A percentile compares a stretch with the other conserved stretches of the same genome.
These are phyloP conservation scores for Diabrotica balteata DNA, from an alignment of 2,888 invertebrate species.

Conservation along the genomic window DNA sequence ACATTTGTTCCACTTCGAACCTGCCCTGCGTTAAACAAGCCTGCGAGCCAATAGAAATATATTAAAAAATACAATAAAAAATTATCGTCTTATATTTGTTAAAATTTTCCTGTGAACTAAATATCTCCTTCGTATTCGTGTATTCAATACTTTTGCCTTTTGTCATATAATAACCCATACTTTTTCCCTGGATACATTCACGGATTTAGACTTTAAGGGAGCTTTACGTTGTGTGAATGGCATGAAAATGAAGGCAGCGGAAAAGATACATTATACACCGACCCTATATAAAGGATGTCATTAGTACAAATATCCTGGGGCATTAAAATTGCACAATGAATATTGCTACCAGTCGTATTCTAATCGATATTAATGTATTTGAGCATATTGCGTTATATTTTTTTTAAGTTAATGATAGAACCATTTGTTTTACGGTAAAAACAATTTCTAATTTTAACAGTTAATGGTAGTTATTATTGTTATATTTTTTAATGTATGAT, in stretches of 20 bases:
- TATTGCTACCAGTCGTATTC: slow-evolving; percentile 14
- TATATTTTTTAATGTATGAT: no score
- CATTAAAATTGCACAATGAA: slow-evolving; percentile 38
- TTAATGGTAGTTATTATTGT: no score
- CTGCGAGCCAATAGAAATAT: no score
- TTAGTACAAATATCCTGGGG: slow-evolving; percentile 54
- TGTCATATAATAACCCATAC: not conserved
- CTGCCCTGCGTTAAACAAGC: no score
- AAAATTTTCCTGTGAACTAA: no score
- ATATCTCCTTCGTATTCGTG: no score
- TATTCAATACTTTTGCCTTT: no score
- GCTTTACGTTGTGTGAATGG: slow-evolving; percentile 48
- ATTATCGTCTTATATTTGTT: no score
- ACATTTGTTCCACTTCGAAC: no score
- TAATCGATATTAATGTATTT: not conserved
- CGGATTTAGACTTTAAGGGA: slow-evolving; percentile 34
- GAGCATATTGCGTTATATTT: not conserved
- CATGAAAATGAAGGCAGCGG: slow-evolving; percentile 51
- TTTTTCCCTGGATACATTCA: slow-evolving; percentile 24
- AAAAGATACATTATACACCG: slow-evolving; percentile 50
- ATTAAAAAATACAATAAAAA: no score
- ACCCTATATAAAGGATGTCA: slow-evolving; percentile 54
- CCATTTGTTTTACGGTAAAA: not conserved
- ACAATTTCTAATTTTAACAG: not conserved
- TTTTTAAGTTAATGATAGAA: not conserved